These are phyloP conservation scores for Nomada fabriciana DNA, from an alignment of 2,888 invertebrate genomes.

Conservation along the genomic window DNA sequence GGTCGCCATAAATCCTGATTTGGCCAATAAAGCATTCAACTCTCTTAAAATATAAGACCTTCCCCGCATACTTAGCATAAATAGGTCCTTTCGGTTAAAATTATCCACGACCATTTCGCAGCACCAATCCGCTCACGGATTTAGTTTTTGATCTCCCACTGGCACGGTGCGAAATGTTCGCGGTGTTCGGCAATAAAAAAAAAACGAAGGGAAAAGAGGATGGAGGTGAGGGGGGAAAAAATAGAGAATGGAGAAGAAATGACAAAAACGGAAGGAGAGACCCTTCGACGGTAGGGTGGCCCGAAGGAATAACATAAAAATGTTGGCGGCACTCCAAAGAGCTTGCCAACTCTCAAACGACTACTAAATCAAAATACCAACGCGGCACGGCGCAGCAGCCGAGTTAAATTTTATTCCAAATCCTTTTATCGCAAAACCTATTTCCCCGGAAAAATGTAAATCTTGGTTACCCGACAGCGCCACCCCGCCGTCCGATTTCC, in stretches of 20 bases:
- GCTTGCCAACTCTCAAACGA: constrained; percentile 83
- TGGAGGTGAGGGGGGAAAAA: too few species aligned
- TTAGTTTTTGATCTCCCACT: constrained; percentile 12
- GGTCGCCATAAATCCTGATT: too few species aligned
- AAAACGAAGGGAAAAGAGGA: neutral
- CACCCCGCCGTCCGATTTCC: constrained; percentile 49
- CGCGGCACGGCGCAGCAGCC: constrained; percentile 62
- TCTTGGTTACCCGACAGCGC: constrained; percentile 71
- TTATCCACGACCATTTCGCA: constrained; percentile 8
- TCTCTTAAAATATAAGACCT: too few species aligned
- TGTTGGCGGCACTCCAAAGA: constrained; percentile 81
- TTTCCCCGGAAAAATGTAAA: constrained; percentile 80
- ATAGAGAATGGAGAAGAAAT: constrained; percentile 20
- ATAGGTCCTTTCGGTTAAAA: neutral
- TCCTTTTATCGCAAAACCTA: constrained; percentile 82
- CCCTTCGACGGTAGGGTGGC: constrained; percentile 40
- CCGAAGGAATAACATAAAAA: constrained; percentile 79
- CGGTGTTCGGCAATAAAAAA: constrained; percentile 17
- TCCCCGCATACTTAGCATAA: neutral
- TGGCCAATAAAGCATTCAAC: too few species aligned
- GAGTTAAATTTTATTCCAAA: constrained; percentile 81
- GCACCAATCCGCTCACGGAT: constrained; percentile 1
- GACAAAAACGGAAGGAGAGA: constrained; percentile 37
- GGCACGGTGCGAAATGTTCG: constrained; percentile 36
- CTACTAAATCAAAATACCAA: constrained; percentile 82